phyloP scores from a whole-genome alignment of 2,888 invertebrate genomes.

The Sylvicola cinctus region DNA sequence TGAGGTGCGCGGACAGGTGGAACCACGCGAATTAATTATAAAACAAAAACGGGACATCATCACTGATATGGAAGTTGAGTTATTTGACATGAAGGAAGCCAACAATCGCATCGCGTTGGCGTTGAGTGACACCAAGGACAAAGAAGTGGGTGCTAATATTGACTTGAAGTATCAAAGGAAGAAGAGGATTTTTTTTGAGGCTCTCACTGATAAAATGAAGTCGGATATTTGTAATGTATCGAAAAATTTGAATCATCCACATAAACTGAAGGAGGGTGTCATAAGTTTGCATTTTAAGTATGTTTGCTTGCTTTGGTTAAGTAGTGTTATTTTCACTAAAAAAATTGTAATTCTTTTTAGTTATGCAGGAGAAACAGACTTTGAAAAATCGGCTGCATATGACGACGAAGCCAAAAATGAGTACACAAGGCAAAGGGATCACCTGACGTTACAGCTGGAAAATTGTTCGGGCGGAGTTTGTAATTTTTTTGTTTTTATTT shows the following conservation, averaged over 20 bases:
- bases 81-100: conserved; percentile 56
- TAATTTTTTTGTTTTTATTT: too few relatives aligned
- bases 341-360: conserved; percentile 23
- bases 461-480: too few relatives aligned
- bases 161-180: conserved; percentile 45
- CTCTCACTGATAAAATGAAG: conserved; percentile 50
- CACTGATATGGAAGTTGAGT: conserved; percentile 61
- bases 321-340: too few relatives aligned
- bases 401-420: conserved; percentile 52
- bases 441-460: too few relatives aligned
- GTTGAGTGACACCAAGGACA: conserved; percentile 55
- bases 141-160: conserved; percentile 46
- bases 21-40: conserved; percentile 69
- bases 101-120: conserved; percentile 47
- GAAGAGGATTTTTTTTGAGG: conserved; percentile 36
- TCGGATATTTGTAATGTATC: conserved; percentile 65
- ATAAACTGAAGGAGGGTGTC: background rate
- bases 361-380: background rate
- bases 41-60: conserved; percentile 65
- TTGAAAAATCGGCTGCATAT: conserved; percentile 21
- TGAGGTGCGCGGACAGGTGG: conserved; percentile 68
- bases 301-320: too few relatives aligned
- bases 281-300: conserved; percentile 14
- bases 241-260: conserved; percentile 55
- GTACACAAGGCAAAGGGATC: conserved; percentile 55